A percentile compares a stretch with the other conserved stretches of the same genome.
These are phyloP conservation scores for Hirtodrosophila trivittata DNA, from an alignment of 2,888 invertebrate genomes.

Conservation along the genomic window DNA sequence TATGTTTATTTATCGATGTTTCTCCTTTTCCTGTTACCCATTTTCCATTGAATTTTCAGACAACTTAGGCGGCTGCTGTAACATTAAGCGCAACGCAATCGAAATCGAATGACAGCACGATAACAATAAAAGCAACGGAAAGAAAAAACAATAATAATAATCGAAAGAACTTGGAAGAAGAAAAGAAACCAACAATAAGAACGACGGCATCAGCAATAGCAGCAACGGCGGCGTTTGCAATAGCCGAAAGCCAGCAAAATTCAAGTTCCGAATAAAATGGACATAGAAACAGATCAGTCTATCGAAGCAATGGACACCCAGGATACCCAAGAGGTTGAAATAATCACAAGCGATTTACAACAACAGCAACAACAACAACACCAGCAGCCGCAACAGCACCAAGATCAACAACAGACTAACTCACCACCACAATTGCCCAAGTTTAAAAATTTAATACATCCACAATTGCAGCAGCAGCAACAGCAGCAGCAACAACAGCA, in stretches of 20 bases:
- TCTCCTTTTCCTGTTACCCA: conserved; percentile 39
- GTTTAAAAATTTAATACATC: conserved; percentile 68
- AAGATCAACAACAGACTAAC: conserved; percentile 46
- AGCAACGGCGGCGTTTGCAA: conserved; percentile 35
- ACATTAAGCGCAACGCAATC: conserved; percentile 4
- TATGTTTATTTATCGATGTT: conserved; percentile 58
- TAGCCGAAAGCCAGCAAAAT: conserved; percentile 36
- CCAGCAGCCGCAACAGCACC: conserved; percentile 42
- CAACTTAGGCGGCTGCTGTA: conserved; percentile 43
- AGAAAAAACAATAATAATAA: conserved; percentile 8
- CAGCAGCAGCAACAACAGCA: conserved; percentile 25
- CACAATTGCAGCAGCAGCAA: conserved; percentile 51
- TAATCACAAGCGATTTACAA: conserved; percentile 79
- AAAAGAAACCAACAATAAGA: conserved; percentile 8
- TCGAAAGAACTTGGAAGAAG: conserved; percentile 12
- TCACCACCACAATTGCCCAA: conserved; percentile 72
- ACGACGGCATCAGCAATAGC: conserved; percentile 16
- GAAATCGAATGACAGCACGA: conserved; percentile 1
- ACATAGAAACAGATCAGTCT: conserved; percentile 83
- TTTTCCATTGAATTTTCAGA: conserved; percentile 38
- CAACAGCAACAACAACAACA: conserved; percentile 70
- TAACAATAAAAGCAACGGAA: conserved; percentile 12
- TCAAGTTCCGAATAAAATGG: conserved; percentile 73
- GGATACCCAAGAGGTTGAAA: conserved; percentile 83
- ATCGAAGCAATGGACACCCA: conserved; percentile 84